phyloP scores from a whole-genome alignment of 2,888 invertebrate genomes.

The Noctua comes region DNA sequence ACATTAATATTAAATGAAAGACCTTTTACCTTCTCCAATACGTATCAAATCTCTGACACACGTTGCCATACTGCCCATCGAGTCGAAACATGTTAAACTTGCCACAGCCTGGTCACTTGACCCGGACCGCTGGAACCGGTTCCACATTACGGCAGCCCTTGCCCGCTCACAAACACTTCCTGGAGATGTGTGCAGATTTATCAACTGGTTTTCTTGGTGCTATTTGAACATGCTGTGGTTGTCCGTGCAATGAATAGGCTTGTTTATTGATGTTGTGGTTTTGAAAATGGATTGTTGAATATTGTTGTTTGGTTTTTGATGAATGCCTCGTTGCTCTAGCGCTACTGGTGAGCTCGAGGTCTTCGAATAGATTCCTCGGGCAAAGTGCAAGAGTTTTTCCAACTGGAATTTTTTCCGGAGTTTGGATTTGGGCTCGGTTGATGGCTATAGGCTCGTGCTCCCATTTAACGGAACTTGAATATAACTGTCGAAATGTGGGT shows the following conservation, averaged over 20 bases:
- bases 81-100: constrained; percentile 38
- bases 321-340: background rate
- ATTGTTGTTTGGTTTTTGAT: background rate
- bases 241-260: background rate
- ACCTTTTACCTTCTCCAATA: background rate
- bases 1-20: no score
- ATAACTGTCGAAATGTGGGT: background rate
- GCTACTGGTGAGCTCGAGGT: background rate
- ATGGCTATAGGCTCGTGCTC: background rate
- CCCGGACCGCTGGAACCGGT: constrained; percentile 59
- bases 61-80: constrained; percentile 26
- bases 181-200: constrained; percentile 54
- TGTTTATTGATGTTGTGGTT: background rate
- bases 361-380: background rate
- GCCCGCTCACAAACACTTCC: constrained; percentile 48
- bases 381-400: background rate
- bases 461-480: background rate
- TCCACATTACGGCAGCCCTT: constrained; percentile 55
- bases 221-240: constrained; percentile 15
- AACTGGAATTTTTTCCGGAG: background rate
- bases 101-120: constrained; percentile 47
- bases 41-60: constrained; percentile 6
- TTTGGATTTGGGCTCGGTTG: background rate
- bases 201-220: constrained; percentile 29
- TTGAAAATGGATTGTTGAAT: background rate